Base-by-base conservation (phyloP, 1,140 invertebrate genomes). In the Pseudomyrmex cubaensis region DNA sequence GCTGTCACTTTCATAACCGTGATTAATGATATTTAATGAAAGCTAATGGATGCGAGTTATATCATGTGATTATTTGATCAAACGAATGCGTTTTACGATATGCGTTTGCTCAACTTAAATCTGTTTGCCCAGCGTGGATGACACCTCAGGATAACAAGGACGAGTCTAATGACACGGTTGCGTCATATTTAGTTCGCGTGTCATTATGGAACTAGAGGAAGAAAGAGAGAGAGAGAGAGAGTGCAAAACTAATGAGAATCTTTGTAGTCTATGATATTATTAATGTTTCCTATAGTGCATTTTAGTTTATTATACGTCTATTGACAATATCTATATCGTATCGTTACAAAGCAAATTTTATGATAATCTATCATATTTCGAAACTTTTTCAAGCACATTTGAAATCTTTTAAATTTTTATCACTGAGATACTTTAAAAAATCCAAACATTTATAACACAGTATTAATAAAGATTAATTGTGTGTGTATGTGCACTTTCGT, bases 1-100 rank as follows among this genome's bases (percentile, higher is more conserved):
- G 62, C 50, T 78, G 67, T 85, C 76, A 82, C 59, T 78, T 69
- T 66, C 75, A 66, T 86, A 61, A 54, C 52, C 69, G 54, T 80
- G 75, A 86, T 86, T 63, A 75, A 73, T 77, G 74, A 70, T 61
- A 83, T 83, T 67, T 76, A 69, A 85, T 70, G 57, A 56, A 69
- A 83, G 63, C 63, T 69, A 83, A 83, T 83, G 80, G 84, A 85
- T 17, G 63, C 57, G 62, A 76, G 76, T 83, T 59, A 48, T 83
- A 78, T 52, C 54, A 57, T 67, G 54, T 44, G 22, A 69, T 80
- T 84, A 63, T 67, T 69, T 85, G 69, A 61, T 82, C 69, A 80
- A 82, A 83, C 56, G 35, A 64, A 56, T 82, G 20, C 35, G 5
- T 35, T 35, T 35, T 5, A 46, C 64, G 80, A 44, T 22, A 77